Evolutionary conservation across 2,113 vertebrate species (phyloP), one percentile per base, ranked within the genome.

Genomic region (Promerops cafer): DNA sequence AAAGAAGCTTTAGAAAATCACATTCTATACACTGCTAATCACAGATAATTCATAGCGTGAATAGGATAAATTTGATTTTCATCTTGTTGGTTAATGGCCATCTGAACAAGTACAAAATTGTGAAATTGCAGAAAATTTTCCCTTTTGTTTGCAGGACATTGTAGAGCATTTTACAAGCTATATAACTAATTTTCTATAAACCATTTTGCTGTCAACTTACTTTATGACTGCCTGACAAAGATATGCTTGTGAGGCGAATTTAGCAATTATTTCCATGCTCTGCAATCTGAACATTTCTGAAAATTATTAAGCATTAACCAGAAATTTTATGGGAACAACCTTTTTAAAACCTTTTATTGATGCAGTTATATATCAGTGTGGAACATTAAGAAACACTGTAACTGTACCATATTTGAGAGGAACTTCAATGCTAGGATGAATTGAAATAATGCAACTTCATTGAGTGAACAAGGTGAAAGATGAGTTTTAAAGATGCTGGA

Each of bases 1-100:
- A 92, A 96, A 91, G 80, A 69, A 93, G 91, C 90, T 96, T 93
- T 97, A 94, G 94, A 97, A 97, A 97, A 97, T 96, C 94, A 96
- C 30, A 89, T 92, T 93, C 95, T 92, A 96, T 95, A 95, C 91
- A 96, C 83, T 96, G 83, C 90, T 96, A 96, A 97, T 96, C 94
- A 97, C 20, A 94, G 64, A 95, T 93, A 95, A 96, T 97, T 97
- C 94, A 97, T 28, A 87, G 70, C 14, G 2, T 97, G 94, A 97
- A 96, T 96, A 84, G 93, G 72, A 91, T 83, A 93, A 93, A 94
- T 95, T 95, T 95, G 92, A 97, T 97, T 96, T 96, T 93, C 87
- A 68, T 93, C 83, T 78, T 90, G 64, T 75, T 96, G 90, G 86
- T 92, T 97, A 97, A 97, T 88, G 92, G 92, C 94, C 93, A 94